Evolutionary conservation across 2,888 invertebrate genomes (phyloP), one percentile per base, ranked within the genome.

Genomic region (Chesias legatella): DNA sequence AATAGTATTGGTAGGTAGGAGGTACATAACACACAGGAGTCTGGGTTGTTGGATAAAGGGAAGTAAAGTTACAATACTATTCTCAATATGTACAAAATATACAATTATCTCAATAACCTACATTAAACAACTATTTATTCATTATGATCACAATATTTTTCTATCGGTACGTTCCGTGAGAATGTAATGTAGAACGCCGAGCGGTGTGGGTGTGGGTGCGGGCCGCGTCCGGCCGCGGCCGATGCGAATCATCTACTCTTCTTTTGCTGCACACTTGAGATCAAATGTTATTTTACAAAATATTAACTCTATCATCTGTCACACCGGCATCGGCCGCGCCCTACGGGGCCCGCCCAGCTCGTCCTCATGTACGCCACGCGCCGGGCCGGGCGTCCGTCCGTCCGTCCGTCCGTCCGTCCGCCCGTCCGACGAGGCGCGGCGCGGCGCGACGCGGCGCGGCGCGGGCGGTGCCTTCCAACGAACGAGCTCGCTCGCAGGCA

Each of bases 1-100:
- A 89, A 89, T 89, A 88, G 88, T 89, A 89, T 88, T 89, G 88
- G 88, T 89, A 88, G 88, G 88, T 88, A 89, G 84, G 88, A 88
- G 86, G 88, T 88, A 88, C 86, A 88, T 89, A 88, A 88, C 89
- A 89, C 88, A 82, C 89, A 86, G 84, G 84, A 83, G 76, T 83
- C 83, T 86, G 86, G 88, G 83, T 79, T 73, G 82, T 81, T 84
- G 80, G 88, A 84, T 84, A 85, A 82, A 79, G 78, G 82, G 86
- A 84, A 84, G 84, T 80, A 86, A 83, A 84, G 83, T 79, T 89
- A 88, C 88, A 88, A 88, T 89, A 88, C 85, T 88, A 88, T 88
- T 80, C 79, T 84, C 84, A 88, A 79, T 88, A 89, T 88, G 82
- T 88, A 89, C 88, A 89, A 88, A 88, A 89, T 89, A 85, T 89